A percentile compares a stretch with the other conserved stretches of the same genome.
Conservation (phyloP, 1,140 invertebrate genomes). For the Mercenaria mercenaria region DNA sequence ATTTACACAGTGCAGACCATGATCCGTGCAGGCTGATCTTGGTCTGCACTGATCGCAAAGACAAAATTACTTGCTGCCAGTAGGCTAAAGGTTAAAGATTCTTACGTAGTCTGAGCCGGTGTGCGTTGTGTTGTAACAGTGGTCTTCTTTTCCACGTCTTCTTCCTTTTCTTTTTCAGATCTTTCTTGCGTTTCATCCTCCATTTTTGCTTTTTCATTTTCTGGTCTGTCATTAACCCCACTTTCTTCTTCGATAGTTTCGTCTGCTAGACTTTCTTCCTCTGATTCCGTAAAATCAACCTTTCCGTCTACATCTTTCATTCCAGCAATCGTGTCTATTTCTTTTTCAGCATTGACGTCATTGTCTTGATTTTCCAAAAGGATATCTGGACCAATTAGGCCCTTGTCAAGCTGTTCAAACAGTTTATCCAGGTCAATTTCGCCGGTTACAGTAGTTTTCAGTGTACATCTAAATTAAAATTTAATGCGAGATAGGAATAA, state of each 20-base stretch:
- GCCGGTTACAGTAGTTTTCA: conserved; percentile 52
- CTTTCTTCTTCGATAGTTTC: background rate
- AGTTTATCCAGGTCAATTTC: conserved; percentile 55
- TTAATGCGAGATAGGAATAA: background rate
- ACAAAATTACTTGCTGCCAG: too few relatives aligned
- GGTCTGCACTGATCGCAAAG: too few relatives aligned
- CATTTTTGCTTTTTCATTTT: background rate
- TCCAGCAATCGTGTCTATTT: background rate
- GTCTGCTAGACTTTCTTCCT: background rate
- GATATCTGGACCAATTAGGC: background rate
- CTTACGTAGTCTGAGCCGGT: too few relatives aligned
- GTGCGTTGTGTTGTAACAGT: too few relatives aligned
- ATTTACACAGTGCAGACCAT: too few relatives aligned
- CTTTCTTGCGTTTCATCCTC: background rate
- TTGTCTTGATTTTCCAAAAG: background rate
- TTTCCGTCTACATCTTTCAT: background rate
- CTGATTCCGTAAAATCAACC: background rate
- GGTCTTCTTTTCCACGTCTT: background rate
- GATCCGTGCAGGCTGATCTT: too few relatives aligned
- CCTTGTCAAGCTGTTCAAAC: conserved; percentile 32
- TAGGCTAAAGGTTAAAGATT: too few relatives aligned
- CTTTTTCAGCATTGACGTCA: background rate
- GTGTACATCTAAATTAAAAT: conserved; percentile 41
- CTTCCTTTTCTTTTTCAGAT: background rate
- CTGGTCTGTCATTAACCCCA: background rate